These are phyloP conservation scores for Tyria jacobaeae DNA, from an alignment of 2,888 invertebrate species.

Conservation along the genomic window DNA sequence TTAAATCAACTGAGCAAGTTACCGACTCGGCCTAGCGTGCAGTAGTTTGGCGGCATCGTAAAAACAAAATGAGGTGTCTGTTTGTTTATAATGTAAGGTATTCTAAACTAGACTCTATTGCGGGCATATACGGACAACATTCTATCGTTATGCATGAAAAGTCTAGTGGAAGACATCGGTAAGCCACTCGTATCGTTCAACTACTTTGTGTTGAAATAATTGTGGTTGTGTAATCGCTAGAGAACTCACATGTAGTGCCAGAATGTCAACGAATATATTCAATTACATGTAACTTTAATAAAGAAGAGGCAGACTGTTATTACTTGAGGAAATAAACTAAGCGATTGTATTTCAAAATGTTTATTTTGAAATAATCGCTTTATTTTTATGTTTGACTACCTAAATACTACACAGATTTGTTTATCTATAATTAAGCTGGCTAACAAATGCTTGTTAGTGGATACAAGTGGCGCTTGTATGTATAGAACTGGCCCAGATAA, in stretches of 20 bases:
- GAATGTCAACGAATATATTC: not conserved
- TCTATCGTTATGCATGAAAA: not conserved
- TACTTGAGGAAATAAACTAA: not conserved
- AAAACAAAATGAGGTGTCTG: not conserved
- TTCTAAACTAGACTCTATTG: constrained; percentile 11
- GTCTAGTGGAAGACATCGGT: constrained; percentile 16
- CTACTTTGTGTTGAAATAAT: constrained; percentile 10
- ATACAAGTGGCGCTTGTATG: no score
- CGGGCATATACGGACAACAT: constrained; percentile 15
- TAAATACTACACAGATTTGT: not conserved
- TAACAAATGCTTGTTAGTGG: no score
- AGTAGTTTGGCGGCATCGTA: not conserved
- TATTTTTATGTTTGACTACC: no score
- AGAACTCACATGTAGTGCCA: constrained; percentile 1
- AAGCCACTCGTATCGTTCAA: constrained; percentile 19
- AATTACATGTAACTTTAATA: not conserved
- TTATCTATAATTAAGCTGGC: no score
- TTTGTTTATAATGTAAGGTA: not conserved
- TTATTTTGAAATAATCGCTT: no score
- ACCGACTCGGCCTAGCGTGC: no score
- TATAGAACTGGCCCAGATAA: no score
- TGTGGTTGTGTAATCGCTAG: not conserved
- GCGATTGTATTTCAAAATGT: not conserved
- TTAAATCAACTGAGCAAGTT: not conserved
- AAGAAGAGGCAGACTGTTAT: not conserved